A percentile compares a stretch with the other conserved stretches of the same genome.
Evolutionary conservation across 2,888 invertebrate genomes (phyloP).

Genomic region (Euphydryas editha): DNA sequence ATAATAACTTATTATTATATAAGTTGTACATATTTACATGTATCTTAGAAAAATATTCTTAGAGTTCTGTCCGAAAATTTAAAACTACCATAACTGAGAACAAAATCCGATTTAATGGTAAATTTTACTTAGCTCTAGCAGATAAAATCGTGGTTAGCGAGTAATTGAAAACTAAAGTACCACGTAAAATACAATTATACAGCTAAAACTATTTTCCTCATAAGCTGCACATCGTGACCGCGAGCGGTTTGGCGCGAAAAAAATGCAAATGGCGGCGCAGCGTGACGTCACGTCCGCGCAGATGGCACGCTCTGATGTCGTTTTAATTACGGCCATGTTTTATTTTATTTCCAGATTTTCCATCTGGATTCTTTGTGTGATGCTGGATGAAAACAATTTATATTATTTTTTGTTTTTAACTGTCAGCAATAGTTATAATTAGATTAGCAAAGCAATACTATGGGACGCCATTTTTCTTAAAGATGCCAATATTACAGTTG

Average conservation of each 20-base stretch:
- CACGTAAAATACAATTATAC: constrained; percentile 6
- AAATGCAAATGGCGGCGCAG: constrained; percentile 51
- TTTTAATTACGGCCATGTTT: constrained; percentile 48
- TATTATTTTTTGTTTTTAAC: constrained; percentile 1
- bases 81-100: too few relatives aligned
- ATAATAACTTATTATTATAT: too few relatives aligned
- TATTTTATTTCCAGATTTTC: constrained; percentile 38
- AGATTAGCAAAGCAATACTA: background rate
- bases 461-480: too few relatives aligned
- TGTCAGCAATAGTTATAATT: background rate
- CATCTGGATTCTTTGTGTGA: constrained; percentile 25
- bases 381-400: constrained; percentile 11
- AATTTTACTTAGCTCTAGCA: too few relatives aligned
- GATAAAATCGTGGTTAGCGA: too few relatives aligned
- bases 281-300: constrained; percentile 52
- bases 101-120: too few relatives aligned
- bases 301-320: constrained; percentile 48
- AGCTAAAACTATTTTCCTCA: constrained; percentile 31
- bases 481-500: too few relatives aligned
- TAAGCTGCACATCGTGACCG: constrained; percentile 21
- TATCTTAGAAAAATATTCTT: too few relatives aligned
- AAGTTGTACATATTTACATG: too few relatives aligned
- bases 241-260: constrained; percentile 37
- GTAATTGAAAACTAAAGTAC: too few relatives aligned
- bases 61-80: too few relatives aligned